Evolutionary conservation across 2,113 vertebrate species (phyloP), one percentile per base, ranked within the genome.

Genomic region (Coptodon bakossiorum): DNA sequence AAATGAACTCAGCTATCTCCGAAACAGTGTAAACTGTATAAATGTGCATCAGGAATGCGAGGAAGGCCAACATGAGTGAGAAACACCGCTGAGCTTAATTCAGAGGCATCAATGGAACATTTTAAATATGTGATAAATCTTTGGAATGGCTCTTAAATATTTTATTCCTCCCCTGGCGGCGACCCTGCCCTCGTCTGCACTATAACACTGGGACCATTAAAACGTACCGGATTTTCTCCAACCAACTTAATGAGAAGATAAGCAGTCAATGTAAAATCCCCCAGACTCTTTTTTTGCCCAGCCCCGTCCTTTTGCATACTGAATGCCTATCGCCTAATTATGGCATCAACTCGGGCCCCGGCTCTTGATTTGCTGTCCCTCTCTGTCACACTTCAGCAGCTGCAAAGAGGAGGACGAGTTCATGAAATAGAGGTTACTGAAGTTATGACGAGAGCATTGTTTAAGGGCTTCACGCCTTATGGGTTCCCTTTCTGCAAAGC

Each of bases 231-330:
- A 92, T 92, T 94, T 94, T 92, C 90, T 91, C 80, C 82, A 48
- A 22, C 82, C 82, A 86, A 82, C 91, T 91, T 94, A 95, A 94
- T 94, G 90, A 94, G 93, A 89, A 93, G 94, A 95, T 95, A 94
- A 95, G 94, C 84, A 88, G 85, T 84, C 86, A 85, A 91, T 93
- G 90, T 89, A 85, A 93, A 94, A 90, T 90, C 78, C 85, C 86
- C 63, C 81, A 34, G 73, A 80, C 86, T 38, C 24, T 48, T 66
- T 59, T 83, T 6, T 81, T 1, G 0, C 9, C 16, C 16, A 48
- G 63, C 71, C 9, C 43, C 1, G 13, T 50, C 16, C 27, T 52
- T 78, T 78, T 66, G 68, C 34, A 22, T 16, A 80, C 48, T 82
- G 89, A 92, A 90, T 43, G 88, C 78, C 93, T 91, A 92, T 95